Evolutionary conservation across 2,113 vertebrate species (phyloP).

Genomic region (Chamaetylas fuelleborni): DNA sequence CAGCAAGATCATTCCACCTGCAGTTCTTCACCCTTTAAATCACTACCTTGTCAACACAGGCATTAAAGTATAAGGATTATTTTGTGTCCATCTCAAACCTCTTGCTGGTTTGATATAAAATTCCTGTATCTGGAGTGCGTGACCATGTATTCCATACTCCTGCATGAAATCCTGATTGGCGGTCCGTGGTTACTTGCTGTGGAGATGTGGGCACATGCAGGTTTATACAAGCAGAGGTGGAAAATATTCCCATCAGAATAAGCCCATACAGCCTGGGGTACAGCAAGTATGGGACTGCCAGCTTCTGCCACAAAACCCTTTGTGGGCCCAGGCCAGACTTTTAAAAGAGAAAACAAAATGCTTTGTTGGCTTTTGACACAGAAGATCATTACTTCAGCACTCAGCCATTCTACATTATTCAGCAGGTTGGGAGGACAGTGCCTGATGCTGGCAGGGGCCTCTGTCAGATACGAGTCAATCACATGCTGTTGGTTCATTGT

Average conservation of each 20-base stretch:
- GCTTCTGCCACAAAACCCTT: slow-evolving; percentile 3
- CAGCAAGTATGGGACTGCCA: neutral
- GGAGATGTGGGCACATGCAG: neutral
- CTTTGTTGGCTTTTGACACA: slow-evolving; percentile 50
- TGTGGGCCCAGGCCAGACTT: neutral
- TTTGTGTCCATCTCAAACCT: neutral
- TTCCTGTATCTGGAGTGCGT: neutral
- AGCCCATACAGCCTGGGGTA: neutral
- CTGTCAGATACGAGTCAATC: neutral
- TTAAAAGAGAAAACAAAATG: slow-evolving; percentile 41
- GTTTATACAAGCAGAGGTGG: neutral
- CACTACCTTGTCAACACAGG: neutral
- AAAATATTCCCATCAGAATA: neutral
- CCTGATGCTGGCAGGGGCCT: slow-evolving; percentile 38
- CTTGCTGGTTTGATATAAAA: neutral
- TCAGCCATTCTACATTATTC: slow-evolving; percentile 60
- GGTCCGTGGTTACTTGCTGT: neutral
- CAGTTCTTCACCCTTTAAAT: neutral
- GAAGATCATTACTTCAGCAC: slow-evolving; percentile 38
- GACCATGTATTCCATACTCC: neutral
- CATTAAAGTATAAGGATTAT: neutral
- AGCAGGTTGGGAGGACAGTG: slow-evolving; percentile 52
- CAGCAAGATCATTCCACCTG: neutral
- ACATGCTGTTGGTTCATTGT: slow-evolving; percentile 56
- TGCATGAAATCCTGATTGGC: neutral